phyloP scores from a whole-genome alignment of 2,113 vertebrate species.

The Lipophrys pholis region DNA sequence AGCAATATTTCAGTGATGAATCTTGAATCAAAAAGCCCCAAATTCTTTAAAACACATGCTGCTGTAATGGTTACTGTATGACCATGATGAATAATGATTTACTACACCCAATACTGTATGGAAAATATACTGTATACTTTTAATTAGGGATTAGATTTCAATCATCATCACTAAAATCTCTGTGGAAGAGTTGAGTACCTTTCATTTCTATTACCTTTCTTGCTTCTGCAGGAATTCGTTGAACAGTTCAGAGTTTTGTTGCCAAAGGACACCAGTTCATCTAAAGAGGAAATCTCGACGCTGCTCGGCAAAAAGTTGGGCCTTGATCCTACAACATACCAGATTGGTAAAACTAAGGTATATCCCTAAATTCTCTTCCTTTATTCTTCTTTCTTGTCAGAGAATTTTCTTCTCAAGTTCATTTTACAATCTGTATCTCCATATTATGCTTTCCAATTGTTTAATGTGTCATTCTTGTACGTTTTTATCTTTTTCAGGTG shows the following conservation, averaged over 20 bases:
- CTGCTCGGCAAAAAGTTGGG: slow-evolving; percentile 88
- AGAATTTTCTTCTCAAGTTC: background rate
- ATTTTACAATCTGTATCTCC: background rate
- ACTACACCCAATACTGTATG: no score
- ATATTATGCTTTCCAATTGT: background rate
- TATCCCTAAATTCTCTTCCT: background rate
- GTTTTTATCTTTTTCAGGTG: slow-evolving; percentile 81
- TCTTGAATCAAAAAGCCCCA: no score
- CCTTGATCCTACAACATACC: slow-evolving; percentile 89
- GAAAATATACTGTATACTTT: background rate
- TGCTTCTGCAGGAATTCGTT: slow-evolving; percentile 87
- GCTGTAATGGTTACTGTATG: no score
- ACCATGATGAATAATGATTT: no score
- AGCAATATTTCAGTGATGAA: no score
- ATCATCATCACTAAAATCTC: no score
- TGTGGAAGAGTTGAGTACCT: no score
- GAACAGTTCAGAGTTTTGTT: slow-evolving; percentile 94
- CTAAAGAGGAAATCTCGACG: slow-evolving; percentile 86
- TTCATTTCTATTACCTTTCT: background rate
- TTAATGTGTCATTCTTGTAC: background rate
- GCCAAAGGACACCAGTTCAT: slow-evolving; percentile 84
- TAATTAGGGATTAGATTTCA: background rate
- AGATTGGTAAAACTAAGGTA: slow-evolving; percentile 97
- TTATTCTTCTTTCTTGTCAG: background rate
- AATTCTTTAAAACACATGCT: no score